Evolutionary conservation across 1,140 invertebrate species (phyloP), one percentile per base, ranked within the genome.

Genomic region (Bombyx mandarina): DNA sequence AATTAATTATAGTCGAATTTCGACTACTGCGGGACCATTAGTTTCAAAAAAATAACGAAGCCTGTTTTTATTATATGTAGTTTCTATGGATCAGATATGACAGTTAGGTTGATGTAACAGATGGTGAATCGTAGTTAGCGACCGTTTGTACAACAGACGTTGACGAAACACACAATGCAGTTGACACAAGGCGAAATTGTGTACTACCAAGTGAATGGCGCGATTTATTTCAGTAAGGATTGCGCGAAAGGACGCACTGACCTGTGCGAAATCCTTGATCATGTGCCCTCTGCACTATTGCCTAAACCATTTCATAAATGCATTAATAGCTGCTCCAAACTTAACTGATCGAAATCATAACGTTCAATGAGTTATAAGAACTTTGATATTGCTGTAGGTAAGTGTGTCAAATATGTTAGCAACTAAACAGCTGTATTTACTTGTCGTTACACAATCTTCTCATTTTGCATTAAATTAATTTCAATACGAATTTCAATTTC

Each of bases 131-230:
- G 26, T 49, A 35, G 49, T 59, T 59, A 56, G 54, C 57, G 63
- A 65, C 63, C 63, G 61, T 65, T 65, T 56, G 58, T 50, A 61
- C 59, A 54, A 56, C 54, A 53, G 52, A 52, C 62, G 58, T 64
- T 56, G 63, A 65, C 59, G 63, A 61, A 65, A 65, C 56, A 65
- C 56, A 69, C 64, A 65, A 65, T 65, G 62, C 60, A 61, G 61
- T 62, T 60, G 63, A 63, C 75, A 77, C 75, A 77, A 77, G 75
- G 75, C 75, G 73, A 77, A 77, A 77, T 75, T 73, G 65, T 62
- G 68, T 67, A 67, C 66, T 35, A 5, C 26, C 57, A 75, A 65
- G 75, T 75, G 73, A 77, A 72, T 56, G 75, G 75, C 63, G 59
- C 57, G 58, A 52, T 52, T 57, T 52, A 60, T 43, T 26, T 46